Conservation (phyloP, 1,140 invertebrate genomes). For the Trissolcus basalis region DNA sequence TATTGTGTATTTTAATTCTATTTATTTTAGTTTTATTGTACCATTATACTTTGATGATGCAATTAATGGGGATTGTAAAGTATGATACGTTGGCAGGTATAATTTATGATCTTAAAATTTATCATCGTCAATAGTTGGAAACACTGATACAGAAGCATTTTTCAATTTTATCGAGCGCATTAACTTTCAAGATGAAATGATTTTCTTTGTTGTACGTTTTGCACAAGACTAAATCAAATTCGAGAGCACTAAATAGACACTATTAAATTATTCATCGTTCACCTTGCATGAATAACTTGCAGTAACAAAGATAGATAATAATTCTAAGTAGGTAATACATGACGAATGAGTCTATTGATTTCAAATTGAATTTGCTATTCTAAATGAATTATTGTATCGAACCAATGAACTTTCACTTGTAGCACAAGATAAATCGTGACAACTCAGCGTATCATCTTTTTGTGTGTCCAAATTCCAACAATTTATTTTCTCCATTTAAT, state of each 20-base stretch:
- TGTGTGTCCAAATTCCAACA: background rate
- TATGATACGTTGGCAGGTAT: too few relatives aligned
- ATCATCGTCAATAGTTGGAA: constrained; percentile 25
- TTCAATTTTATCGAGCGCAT: constrained; percentile 33
- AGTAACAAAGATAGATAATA: constrained; percentile 53
- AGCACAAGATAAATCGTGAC: constrained; percentile 52
- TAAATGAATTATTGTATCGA: constrained; percentile 59
- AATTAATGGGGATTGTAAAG: too few relatives aligned
- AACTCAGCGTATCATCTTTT: constrained; percentile 43
- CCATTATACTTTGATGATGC: too few relatives aligned
- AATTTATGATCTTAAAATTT: constrained; percentile 11
- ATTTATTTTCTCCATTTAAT: too few relatives aligned
- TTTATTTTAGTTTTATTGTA: too few relatives aligned
- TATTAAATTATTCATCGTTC: constrained; percentile 49
- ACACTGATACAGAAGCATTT: constrained; percentile 31
- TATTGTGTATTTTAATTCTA: too few relatives aligned
- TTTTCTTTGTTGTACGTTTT: constrained; percentile 32
- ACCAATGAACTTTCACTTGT: constrained; percentile 59
- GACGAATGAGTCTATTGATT: constrained; percentile 55
- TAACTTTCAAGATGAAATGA: constrained; percentile 40
- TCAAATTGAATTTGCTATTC: constrained; percentile 43
- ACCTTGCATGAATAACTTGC: constrained; percentile 45
- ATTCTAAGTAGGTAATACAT: constrained; percentile 49
- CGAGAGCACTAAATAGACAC: constrained; percentile 42
- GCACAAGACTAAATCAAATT: constrained; percentile 35